phyloP scores from a whole-genome alignment of 2,797 vertebrate genomes.

The Peromyscus eremicus region DNA sequence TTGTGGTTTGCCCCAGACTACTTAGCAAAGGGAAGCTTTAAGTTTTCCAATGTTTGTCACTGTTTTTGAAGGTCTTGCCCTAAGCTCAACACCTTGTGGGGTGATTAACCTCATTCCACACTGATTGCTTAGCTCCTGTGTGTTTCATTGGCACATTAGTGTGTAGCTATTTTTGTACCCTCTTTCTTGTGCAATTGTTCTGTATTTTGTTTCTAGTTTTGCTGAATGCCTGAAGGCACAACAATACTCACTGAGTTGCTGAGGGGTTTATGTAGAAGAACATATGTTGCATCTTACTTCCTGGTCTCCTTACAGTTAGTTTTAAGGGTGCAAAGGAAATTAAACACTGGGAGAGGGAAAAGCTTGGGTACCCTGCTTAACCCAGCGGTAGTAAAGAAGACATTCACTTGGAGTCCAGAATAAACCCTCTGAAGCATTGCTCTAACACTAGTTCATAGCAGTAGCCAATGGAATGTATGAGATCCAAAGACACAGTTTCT shows the following conservation, averaged over 20 bases:
- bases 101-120: conserved; percentile 24
- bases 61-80: background rate
- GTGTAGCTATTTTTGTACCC: conserved; percentile 1
- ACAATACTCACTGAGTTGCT: conserved; percentile 42
- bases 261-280: conserved; percentile 62
- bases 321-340: conserved; percentile 33
- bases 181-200: conserved; percentile 40
- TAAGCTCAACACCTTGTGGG: background rate
- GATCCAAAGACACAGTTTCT: background rate
- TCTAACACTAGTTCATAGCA: background rate
- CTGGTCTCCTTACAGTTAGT: background rate
- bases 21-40: background rate
- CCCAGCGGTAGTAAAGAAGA: background rate
- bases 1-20: background rate
- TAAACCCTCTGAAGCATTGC: background rate
- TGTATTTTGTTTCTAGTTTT: conserved; percentile 61
- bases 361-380: background rate
- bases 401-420: accelerated
- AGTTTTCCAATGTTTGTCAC: background rate
- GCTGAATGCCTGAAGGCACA: conserved; percentile 59
- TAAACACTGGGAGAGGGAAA: background rate
- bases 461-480: background rate
- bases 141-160: background rate
- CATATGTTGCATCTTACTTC: conserved; percentile 47
- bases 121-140: background rate